Conservation (phyloP, 1,140 invertebrate species). For the Augochlora pura region DNA sequence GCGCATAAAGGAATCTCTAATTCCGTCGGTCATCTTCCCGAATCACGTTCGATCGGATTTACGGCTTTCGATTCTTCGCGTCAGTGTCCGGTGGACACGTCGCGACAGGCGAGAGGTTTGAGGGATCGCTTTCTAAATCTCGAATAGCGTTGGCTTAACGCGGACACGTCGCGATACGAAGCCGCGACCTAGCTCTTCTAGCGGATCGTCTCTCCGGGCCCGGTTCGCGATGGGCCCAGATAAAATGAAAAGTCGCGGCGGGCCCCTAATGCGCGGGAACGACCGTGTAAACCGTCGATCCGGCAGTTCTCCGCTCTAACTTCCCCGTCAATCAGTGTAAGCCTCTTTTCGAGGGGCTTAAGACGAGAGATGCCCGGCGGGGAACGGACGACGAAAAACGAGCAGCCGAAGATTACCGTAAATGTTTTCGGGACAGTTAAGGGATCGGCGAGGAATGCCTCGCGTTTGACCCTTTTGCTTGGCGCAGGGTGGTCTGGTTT, state of each 20-base stretch:
- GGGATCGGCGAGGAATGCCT: background rate
- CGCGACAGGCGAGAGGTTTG: background rate
- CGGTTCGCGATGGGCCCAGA: background rate
- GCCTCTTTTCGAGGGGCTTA: constrained; percentile 61
- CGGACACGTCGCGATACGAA: background rate
- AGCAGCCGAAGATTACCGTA: constrained; percentile 24
- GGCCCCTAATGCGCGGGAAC: constrained; percentile 55
- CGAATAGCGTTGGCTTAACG: constrained; percentile 13
- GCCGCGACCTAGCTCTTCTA: background rate
- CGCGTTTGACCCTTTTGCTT: background rate
- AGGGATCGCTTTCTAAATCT: constrained; percentile 42
- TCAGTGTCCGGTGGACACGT: background rate
- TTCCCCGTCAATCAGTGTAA: constrained; percentile 62
- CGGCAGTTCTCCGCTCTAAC: constrained; percentile 52
- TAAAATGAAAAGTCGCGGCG: background rate
- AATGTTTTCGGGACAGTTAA: constrained; percentile 37
- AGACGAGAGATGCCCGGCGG: constrained; percentile 53
- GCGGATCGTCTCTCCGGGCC: too few relatives aligned
- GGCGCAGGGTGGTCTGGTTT: background rate
- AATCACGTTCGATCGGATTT: constrained; percentile 43
- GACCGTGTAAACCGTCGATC: constrained; percentile 60
- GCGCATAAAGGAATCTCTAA: constrained; percentile 8
- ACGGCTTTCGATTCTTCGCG: constrained; percentile 6
- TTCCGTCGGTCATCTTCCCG: constrained; percentile 15
- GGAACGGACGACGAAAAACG: constrained; percentile 14